phyloP scores from a whole-genome alignment of 2,888 invertebrate species.

The Acanthacorydalis orientalis region DNA sequence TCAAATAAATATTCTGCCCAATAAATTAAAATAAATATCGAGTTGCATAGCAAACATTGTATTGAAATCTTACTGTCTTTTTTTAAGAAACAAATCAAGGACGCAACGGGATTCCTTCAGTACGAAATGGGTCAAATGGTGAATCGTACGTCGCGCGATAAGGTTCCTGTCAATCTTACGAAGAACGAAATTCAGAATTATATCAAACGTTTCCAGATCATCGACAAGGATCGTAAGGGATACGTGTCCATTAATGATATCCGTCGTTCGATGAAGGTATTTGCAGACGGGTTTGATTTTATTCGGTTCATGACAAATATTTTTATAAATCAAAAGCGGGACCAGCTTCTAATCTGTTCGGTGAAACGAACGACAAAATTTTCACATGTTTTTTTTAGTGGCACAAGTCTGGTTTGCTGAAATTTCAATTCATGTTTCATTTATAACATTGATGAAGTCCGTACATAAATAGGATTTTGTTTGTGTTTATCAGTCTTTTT shows the following conservation, averaged over 20 bases:
- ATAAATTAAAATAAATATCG: not conserved
- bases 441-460: too few relatives aligned
- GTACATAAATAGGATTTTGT: too few relatives aligned
- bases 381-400: too few relatives aligned
- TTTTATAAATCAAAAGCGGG: too few relatives aligned
- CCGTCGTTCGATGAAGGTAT: conserved; percentile 84
- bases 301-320: too few relatives aligned
- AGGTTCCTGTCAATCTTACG: conserved; percentile 79
- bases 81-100: conserved; percentile 62
- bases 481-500: too few relatives aligned
- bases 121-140: conserved; percentile 95
- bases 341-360: too few relatives aligned
- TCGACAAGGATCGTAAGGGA: conserved; percentile 93
- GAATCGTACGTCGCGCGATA: conserved; percentile 70
- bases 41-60: not conserved
- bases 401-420: too few relatives aligned
- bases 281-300: conserved; percentile 6
- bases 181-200: conserved; percentile 89
- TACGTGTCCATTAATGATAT: conserved; percentile 98
- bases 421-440: too few relatives aligned
- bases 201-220: conserved; percentile 86
- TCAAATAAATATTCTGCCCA: too few relatives aligned
- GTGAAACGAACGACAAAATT: too few relatives aligned
- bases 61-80: not conserved
- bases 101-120: conserved; percentile 71